Conservation (phyloP, 2,113 vertebrate species). For the Callospermophilus lateralis region DNA sequence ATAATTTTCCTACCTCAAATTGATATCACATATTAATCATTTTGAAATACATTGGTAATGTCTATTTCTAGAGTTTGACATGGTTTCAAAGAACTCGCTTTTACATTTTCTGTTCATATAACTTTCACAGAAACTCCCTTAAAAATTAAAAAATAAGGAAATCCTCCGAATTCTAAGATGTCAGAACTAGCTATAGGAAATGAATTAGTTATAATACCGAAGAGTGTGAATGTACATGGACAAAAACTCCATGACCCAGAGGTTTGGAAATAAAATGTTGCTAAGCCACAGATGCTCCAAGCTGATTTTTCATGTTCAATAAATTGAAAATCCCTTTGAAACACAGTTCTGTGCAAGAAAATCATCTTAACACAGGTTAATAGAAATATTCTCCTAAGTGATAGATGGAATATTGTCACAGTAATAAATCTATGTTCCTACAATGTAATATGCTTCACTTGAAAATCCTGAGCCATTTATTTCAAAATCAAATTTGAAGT, state of each 20-base stretch:
- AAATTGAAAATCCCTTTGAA: constrained; percentile 59
- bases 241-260: background rate
- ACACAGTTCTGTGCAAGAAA: background rate
- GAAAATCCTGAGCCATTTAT: constrained; percentile 40
- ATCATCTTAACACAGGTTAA: constrained; percentile 29
- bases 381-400: constrained; percentile 6
- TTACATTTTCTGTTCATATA: background rate
- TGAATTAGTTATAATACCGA: background rate
- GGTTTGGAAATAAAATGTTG: background rate
- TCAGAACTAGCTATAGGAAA: background rate
- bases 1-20: background rate
- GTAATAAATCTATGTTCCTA: constrained; percentile 17
- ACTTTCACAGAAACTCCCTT: background rate
- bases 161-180: background rate
- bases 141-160: constrained; percentile 32
- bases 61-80: constrained; percentile 3
- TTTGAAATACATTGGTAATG: background rate
- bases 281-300: background rate
- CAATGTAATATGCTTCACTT: background rate
- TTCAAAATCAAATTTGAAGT: background rate
- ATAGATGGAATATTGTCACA: constrained; percentile 38
- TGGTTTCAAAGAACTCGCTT: background rate
- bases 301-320: constrained; percentile 43
- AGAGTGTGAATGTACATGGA: background rate
- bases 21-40: background rate